phyloP scores from a whole-genome alignment of 2,888 invertebrate genomes.

The Dynastes tityus region DNA sequence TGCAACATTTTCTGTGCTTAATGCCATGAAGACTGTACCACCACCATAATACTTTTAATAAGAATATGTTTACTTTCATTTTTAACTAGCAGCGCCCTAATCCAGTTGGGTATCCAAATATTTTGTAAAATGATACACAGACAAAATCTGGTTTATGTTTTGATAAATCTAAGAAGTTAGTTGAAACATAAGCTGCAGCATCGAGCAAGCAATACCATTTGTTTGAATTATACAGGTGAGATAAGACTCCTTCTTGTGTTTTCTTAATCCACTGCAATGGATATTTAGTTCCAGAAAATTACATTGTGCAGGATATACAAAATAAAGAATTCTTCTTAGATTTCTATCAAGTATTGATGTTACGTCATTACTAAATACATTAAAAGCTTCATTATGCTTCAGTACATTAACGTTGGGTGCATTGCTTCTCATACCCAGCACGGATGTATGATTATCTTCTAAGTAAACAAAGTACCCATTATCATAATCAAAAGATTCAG shows the following conservation, averaged over 20 bases:
- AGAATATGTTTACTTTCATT: constrained; percentile 77
- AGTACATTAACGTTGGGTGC: constrained; percentile 76
- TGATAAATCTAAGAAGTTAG: constrained; percentile 84
- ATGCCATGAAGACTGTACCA: constrained; percentile 91
- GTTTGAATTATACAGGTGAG: constrained; percentile 66
- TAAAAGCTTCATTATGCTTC: constrained; percentile 74
- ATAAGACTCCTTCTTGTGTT: constrained; percentile 76
- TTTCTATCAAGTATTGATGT: constrained; percentile 1
- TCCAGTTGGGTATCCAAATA: constrained; percentile 97
- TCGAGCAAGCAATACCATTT: constrained; percentile 88
- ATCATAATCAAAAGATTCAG: constrained; percentile 84
- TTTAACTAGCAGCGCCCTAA: constrained; percentile 87
- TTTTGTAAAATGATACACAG: constrained; percentile 95
- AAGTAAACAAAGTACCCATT: constrained; percentile 84
- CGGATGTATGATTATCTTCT: constrained; percentile 96
- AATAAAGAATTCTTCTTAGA: constrained; percentile 78
- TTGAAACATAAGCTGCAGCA: constrained; percentile 87
- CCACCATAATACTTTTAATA: constrained; percentile 91
- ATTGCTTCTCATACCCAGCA: constrained; percentile 90
- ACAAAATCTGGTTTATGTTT: constrained; percentile 89
- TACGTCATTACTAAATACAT: constrained; percentile 57
- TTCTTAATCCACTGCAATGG: constrained; percentile 81
- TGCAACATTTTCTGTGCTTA: constrained; percentile 82
- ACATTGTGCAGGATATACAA: constrained; percentile 92
- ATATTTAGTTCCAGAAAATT: constrained; percentile 95